Evolutionary conservation across 2,888 invertebrate genomes (phyloP).

Genomic region (Chamaedrilus cognettii): DNA sequence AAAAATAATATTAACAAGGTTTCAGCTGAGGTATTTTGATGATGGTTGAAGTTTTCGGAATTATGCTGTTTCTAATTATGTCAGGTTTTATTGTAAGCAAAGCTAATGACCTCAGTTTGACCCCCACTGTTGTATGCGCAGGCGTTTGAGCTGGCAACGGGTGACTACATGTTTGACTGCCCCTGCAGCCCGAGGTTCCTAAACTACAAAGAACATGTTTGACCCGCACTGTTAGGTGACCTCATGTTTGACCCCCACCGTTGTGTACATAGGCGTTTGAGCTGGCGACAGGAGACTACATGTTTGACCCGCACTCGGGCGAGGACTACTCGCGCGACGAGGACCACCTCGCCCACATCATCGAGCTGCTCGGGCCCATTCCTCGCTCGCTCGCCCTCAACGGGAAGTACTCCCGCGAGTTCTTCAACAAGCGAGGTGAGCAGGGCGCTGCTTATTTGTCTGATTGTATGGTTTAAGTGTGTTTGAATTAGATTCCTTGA

Average conservation of each 20-base stretch:
- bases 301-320: constrained; percentile 98
- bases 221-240: too few species aligned
- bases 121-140: too few species aligned
- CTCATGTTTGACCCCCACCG: too few species aligned
- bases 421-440: constrained; percentile 88
- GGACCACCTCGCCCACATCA: constrained; percentile 99
- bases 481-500: too few species aligned
- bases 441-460: constrained; percentile 57
- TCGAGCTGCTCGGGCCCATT: constrained; percentile 95
- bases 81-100: too few species aligned
- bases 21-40: too few species aligned
- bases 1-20: too few species aligned
- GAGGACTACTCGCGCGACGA: constrained; percentile 97
- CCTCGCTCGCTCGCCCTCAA: constrained; percentile 85
- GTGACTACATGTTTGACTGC: too few species aligned
- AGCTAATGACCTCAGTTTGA: too few species aligned
- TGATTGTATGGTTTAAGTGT: too few species aligned
- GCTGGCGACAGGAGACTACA: constrained; percentile 98
- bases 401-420: constrained; percentile 90
- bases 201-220: constrained; percentile 99
- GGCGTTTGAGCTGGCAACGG: constrained; percentile 14
- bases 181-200: constrained; percentile 96
- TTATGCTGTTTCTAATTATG: too few species aligned
- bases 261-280: constrained; percentile 78
- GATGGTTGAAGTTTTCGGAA: too few species aligned